Evolutionary conservation across 2,113 vertebrate species (phyloP).

Genomic region (Sylvietta virens): DNA sequence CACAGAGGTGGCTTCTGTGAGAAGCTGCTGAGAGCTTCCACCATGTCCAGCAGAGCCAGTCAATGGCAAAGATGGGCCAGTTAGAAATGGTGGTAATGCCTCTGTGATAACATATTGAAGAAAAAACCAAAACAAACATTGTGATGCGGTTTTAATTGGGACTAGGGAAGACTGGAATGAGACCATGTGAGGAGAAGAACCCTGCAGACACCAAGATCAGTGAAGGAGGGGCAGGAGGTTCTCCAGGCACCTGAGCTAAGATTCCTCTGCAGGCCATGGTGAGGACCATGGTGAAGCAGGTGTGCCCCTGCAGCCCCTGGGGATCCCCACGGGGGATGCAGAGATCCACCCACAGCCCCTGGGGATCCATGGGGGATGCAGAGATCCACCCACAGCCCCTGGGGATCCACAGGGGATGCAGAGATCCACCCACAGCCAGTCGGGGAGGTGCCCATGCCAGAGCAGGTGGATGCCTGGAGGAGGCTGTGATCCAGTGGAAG

Average conservation of each 20-base stretch:
- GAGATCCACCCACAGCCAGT: too few relatives aligned
- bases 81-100: background rate
- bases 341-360: background rate
- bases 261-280: background rate
- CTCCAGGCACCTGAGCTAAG: accelerated
- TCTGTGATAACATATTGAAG: background rate
- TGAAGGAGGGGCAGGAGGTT: background rate
- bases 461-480: too few relatives aligned
- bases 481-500: too few relatives aligned
- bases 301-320: background rate
- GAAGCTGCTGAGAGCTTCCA: background rate
- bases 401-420: too few relatives aligned
- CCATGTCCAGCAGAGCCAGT: background rate
- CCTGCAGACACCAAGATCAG: background rate
- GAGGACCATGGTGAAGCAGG: background rate
- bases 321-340: accelerated
- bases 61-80: background rate
- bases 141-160: background rate
- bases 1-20: background rate
- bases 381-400: background rate
- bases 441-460: too few relatives aligned
- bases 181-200: background rate
- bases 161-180: background rate
- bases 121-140: background rate
- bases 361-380: too few relatives aligned